phyloP scores from a whole-genome alignment of 2,113 vertebrate genomes.

The Sphyrna mokarran region DNA sequence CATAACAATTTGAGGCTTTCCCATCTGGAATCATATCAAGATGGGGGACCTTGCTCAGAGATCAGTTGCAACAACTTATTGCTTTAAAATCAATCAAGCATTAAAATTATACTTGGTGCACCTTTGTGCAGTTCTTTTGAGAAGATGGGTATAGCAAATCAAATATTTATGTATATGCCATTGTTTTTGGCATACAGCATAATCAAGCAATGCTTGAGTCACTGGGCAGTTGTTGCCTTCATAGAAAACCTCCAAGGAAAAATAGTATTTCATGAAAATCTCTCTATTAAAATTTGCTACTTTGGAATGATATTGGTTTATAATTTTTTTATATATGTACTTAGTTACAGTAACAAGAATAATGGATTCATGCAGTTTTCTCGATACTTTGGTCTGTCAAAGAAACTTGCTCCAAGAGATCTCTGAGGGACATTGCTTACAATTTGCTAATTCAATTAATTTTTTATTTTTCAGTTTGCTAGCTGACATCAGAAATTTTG shows the following conservation, averaged over 20 bases:
- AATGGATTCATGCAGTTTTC: not conserved
- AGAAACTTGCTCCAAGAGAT: not conserved
- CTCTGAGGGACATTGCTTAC: not conserved
- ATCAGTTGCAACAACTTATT: no score
- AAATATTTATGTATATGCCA: not conserved
- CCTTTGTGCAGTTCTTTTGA: no score
- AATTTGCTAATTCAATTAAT: not conserved
- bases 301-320: not conserved
- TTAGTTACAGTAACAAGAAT: not conserved
- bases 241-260: not conserved
- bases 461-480: constrained; percentile 64
- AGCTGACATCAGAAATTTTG: constrained; percentile 91
- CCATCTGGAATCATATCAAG: no score
- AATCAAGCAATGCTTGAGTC: not conserved
- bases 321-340: not conserved
- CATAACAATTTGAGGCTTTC: no score
- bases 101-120: not conserved
- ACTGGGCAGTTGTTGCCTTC: not conserved
- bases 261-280: not conserved
- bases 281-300: not conserved
- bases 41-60: no score
- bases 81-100: not conserved
- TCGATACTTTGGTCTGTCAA: not conserved
- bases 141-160: not conserved
- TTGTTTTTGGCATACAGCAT: not conserved